Evolutionary conservation across 2,888 invertebrate genomes (phyloP).

Genomic region (Cataglyphis altisquamis): DNA sequence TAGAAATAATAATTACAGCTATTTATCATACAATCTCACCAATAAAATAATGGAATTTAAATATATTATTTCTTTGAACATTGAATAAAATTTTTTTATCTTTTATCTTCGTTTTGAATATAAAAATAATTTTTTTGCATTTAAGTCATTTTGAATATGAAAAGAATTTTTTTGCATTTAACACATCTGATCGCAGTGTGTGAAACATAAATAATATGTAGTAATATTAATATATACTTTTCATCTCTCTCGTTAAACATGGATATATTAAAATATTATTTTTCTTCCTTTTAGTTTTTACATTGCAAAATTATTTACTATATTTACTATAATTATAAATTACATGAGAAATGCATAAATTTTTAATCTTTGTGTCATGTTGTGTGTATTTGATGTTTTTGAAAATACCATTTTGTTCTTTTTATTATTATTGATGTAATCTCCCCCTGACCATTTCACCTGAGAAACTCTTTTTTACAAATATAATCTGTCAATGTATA

Average conservation of each 20-base stretch:
- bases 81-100: too few species aligned
- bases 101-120: too few species aligned
- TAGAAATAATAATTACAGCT: neutral
- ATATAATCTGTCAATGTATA: neutral
- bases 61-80: neutral
- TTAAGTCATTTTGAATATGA: neutral
- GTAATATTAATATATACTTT: neutral
- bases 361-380: neutral
- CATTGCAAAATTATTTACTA: neutral
- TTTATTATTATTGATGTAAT: neutral
- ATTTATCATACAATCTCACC: neutral
- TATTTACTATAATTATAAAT: neutral
- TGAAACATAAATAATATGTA: neutral
- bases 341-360: neutral
- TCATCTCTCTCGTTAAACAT: neutral
- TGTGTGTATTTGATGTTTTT: neutral
- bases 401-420: neutral
- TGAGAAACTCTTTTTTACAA: neutral
- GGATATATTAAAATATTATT: constrained; percentile 10
- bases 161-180: neutral
- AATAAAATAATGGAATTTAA: neutral
- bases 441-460: neutral
- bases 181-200: neutral
- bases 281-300: constrained; percentile 1
- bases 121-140: too few species aligned